phyloP scores from a whole-genome alignment of 1,140 invertebrate species.

The Drosophila neocordata region DNA sequence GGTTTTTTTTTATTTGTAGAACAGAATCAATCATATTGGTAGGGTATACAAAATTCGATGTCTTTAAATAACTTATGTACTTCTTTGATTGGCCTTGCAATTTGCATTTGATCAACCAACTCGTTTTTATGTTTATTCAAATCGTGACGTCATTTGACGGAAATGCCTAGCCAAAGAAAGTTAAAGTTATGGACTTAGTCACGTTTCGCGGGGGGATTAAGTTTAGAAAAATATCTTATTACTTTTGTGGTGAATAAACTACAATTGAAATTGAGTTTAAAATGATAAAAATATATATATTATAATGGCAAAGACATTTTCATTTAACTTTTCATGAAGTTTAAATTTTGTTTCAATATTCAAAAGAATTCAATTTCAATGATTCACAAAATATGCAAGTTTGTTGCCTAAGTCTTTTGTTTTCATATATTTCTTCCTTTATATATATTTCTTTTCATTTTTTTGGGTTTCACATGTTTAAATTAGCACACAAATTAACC shows the following conservation, averaged over 20 bases:
- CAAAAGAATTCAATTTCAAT: constrained; percentile 1
- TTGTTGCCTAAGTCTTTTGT: constrained; percentile 78
- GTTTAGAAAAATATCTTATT: constrained; percentile 11
- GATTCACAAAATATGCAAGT: constrained; percentile 39
- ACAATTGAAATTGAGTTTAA: constrained; percentile 38
- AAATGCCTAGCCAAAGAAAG: constrained; percentile 52
- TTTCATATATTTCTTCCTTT: constrained; percentile 26
- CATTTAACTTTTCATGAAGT: not conserved
- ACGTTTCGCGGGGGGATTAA: constrained; percentile 32
- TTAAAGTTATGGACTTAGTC: constrained; percentile 48
- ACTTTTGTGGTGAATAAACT: not conserved
- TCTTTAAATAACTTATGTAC: not conserved
- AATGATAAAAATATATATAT: not conserved
- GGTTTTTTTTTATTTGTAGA: too few relatives aligned
- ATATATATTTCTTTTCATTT: constrained; percentile 20
- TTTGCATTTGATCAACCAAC: constrained; percentile 48
- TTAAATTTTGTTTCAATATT: constrained; percentile 4
- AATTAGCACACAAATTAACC: constrained; percentile 67
- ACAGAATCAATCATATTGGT: too few relatives aligned
- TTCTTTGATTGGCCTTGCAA: constrained; percentile 51
- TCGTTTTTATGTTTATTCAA: constrained; percentile 23
- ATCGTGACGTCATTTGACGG: constrained; percentile 51
- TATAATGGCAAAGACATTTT: not conserved
- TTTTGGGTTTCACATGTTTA: constrained; percentile 26
- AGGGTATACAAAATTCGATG: not conserved